Evolutionary conservation across 2,797 vertebrate genomes (phyloP), one percentile per base, ranked within the genome.

Genomic region (Sylvia borin): DNA sequence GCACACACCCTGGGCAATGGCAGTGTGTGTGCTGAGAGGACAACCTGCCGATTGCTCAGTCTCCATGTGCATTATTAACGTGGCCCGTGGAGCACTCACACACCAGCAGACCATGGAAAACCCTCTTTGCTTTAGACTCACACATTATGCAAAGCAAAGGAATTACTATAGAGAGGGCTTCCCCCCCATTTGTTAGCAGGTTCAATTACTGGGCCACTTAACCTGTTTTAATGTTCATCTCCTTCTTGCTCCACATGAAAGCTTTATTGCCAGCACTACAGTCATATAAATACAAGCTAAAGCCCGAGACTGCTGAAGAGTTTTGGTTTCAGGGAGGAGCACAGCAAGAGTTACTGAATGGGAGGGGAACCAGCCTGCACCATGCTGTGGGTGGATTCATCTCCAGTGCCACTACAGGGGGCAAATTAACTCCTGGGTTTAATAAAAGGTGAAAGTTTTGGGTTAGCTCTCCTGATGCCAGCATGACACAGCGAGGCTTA

Each of bases 191-290:
- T 87, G 81, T 75, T 42, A 92, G 24, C 82, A 60, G 76, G 75
- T 95, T 95, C 66, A 81, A 85, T 79, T 89, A 80, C 34, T 51
- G 79, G 87, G 64, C 90, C 95, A 91, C 70, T 97, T 95, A 92
- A 88, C 80, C 84, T 90, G 57, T 76, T 94, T 90, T 80, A 94
- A 91, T 78, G 67, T 84, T 79, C 88, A 78, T 93, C 87, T 87
- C 90, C 85, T 87, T 57, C 81, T 53, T 34, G 50, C 45, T 95
- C 90, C 32, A 81, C 82, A 72, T 45, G 91, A 91, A 96, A 95
- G 71, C 31, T 75, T 94, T 90, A 85, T 74, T 86, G 90, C 85
- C 58, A 54, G 90, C 79, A 88, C 74, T 50, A 11, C 60, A 88
- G 36, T 87, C 24, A 79, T 16, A 57, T 11, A 36, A 71, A 92